Conservation (phyloP, 2,888 invertebrate genomes). For the Helleia helle region DNA sequence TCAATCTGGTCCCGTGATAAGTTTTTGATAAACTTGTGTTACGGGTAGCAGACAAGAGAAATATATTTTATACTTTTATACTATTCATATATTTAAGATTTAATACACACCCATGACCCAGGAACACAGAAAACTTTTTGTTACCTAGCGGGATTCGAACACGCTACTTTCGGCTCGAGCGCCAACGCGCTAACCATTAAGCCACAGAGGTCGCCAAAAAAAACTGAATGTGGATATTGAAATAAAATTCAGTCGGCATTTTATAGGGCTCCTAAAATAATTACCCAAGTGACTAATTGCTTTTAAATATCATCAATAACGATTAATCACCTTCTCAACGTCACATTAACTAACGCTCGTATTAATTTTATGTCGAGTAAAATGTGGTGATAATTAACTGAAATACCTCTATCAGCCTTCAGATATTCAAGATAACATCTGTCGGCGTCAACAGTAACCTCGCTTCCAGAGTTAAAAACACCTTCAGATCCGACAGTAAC, state of each 20-base stretch:
- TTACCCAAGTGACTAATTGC: slow-evolving; percentile 2
- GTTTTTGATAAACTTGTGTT: no score
- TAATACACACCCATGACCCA: background rate
- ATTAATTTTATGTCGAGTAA: slow-evolving; percentile 7
- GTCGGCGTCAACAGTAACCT: background rate
- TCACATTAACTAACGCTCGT: background rate
- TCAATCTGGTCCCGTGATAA: no score
- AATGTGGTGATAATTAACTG: slow-evolving; percentile 7
- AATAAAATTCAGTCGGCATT: background rate
- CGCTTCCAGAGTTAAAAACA: background rate
- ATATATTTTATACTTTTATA: no score
- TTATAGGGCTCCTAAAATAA: background rate
- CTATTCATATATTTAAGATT: background rate
- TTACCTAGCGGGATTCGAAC: no score
- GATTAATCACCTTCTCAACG: slow-evolving; percentile 1
- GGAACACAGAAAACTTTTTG: no score
- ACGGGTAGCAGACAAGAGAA: no score
- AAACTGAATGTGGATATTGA: background rate
- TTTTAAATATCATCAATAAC: slow-evolving; percentile 1
- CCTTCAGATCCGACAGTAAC: background rate
- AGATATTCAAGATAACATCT: slow-evolving; percentile 11
- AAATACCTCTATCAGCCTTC: slow-evolving; percentile 9
- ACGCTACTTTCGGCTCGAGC: no score
- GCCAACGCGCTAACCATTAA: no score
- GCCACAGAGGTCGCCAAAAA: no score